Conservation (phyloP, 2,888 invertebrate genomes). For the Clanis bilineata region DNA sequence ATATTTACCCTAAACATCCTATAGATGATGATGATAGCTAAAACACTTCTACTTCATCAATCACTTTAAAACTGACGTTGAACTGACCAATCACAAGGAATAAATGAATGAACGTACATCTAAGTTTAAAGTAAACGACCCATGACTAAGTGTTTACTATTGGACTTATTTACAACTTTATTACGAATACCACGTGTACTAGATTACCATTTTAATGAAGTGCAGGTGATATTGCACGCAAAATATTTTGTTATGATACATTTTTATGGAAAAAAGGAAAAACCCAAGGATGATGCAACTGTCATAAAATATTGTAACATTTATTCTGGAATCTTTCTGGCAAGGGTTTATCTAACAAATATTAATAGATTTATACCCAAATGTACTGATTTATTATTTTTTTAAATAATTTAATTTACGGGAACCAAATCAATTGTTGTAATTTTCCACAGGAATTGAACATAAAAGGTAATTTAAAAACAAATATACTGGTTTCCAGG, state of each 20-base stretch:
- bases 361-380: no score
- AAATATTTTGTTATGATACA: conserved; percentile 24
- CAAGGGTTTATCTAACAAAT: not conserved
- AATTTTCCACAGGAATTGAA: not conserved
- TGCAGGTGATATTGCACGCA: conserved; percentile 15
- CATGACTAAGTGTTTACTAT: conserved; percentile 4
- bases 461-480: not conserved
- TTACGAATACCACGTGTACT: conserved; percentile 31
- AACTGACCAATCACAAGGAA: not conserved
- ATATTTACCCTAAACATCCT: no score
- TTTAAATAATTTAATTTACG: not conserved
- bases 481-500: not conserved
- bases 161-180: conserved; percentile 4
- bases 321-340: not conserved
- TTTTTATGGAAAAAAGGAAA: conserved; percentile 21
- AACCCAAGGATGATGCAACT: not conserved
- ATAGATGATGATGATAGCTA: no score
- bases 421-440: no score
- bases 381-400: not conserved
- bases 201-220: conserved; percentile 22
- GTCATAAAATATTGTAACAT: not conserved
- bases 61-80: no score
- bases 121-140: not conserved
- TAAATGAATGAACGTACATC: not conserved
- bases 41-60: no score